Conservation (phyloP, 2,113 vertebrate genomes). For the Pterocles burchelli region DNA sequence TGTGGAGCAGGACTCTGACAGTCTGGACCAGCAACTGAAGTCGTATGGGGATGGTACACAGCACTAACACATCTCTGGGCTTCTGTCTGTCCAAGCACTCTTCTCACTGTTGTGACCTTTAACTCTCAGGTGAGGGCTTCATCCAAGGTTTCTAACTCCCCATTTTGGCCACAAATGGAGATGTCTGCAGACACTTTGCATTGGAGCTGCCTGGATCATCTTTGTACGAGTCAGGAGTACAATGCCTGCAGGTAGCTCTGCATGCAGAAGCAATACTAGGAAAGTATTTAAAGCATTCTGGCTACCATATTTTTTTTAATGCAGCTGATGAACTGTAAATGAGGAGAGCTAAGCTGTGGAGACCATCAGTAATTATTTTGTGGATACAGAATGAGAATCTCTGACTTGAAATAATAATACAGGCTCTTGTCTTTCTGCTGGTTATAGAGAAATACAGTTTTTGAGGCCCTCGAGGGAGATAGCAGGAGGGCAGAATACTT, state of each 20-base stretch:
- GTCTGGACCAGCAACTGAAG: not conserved
- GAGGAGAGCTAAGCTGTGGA: slow-evolving; percentile 14
- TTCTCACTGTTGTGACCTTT: not conserved
- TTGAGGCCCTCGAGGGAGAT: not conserved
- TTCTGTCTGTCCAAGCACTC: not conserved
- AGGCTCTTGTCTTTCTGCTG: not conserved
- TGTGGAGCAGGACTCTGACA: not conserved
- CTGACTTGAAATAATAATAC: not conserved
- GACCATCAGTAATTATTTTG: slow-evolving; percentile 19
- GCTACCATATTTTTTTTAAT: not conserved
- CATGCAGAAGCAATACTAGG: not conserved
- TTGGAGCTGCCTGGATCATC: not conserved
- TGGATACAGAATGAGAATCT: not conserved
- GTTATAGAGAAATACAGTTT: not conserved
- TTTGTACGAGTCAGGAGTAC: not conserved
- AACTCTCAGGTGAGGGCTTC: not conserved
- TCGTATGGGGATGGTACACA: no score
- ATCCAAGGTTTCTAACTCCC: not conserved
- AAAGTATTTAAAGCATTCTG: not conserved
- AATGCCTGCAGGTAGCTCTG: not conserved
- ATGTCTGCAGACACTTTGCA: not conserved
- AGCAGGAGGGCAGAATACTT: not conserved
- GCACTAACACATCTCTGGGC: not conserved
- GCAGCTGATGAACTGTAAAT: slow-evolving; percentile 29
- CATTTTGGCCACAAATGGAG: not conserved